phyloP scores from a whole-genome alignment of 53 echinoderm and acorn worm genomes.

The Temnopleurus reevesii region DNA sequence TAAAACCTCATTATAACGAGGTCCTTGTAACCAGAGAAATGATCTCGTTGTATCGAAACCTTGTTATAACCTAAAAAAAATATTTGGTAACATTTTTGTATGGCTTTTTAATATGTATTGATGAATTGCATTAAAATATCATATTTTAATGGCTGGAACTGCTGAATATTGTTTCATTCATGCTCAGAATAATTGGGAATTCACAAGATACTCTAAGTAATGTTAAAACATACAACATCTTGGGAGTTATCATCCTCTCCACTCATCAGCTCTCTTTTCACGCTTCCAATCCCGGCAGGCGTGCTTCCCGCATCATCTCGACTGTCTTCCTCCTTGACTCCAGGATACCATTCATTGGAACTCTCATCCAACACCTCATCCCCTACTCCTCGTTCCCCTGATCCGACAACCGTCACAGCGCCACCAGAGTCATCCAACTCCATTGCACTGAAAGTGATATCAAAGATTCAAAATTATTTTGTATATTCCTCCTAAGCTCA shows the following conservation, averaged over 20 bases:
- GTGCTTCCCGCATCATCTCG: conserved; percentile 1
- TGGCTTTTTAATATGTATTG: no score
- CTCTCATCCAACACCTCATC: conserved; percentile 27
- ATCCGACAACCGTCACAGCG: neutral
- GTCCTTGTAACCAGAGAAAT: no score
- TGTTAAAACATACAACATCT: conserved; percentile 5
- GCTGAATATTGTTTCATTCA: no score
- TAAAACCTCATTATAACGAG: no score
- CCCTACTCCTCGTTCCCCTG: neutral
- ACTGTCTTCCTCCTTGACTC: conserved; percentile 20
- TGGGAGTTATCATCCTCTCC: conserved; percentile 36
- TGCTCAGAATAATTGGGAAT: no score
- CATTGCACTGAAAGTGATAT: neutral
- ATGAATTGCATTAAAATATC: no score
- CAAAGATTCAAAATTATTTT: neutral
- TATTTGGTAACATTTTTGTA: no score
- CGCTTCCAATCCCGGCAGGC: neutral
- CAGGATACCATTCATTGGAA: conserved; percentile 6
- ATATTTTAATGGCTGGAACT: no score
- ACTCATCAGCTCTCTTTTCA: conserved; percentile 50
- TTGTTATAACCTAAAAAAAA: no score
- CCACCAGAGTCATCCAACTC: conserved; percentile 33
- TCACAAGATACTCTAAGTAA: no score
- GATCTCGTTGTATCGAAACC: no score
- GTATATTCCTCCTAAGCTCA: neutral